phyloP scores from a whole-genome alignment of 2,113 vertebrate genomes.

The Rattus norvegicus region GRCr8 NC_086032.1:68553001-68553500 shows the following conservation, averaged over 20 bases:
- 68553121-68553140: neutral
- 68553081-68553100: neutral
- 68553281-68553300: neutral
- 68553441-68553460: neutral
- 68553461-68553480: neutral
- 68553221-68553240: neutral
- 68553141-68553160: neutral
- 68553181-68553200: neutral
- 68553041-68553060: neutral
- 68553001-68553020: neutral
- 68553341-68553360: neutral
- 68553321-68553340: neutral
- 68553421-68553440: neutral
- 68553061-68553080: neutral
- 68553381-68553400: neutral
- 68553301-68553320: too few relatives aligned
- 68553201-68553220: neutral
- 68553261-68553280: neutral
- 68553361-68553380: too few relatives aligned
- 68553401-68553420: neutral
- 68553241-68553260: neutral
- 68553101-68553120: neutral
- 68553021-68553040: neutral
- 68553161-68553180: neutral
- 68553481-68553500: neutral